These are phyloP conservation scores for Strongylocentrotus purpuratus DNA, from an alignment of 35 echinoderm and acorn worm genomes.

Conservation along the genomic window DNA sequence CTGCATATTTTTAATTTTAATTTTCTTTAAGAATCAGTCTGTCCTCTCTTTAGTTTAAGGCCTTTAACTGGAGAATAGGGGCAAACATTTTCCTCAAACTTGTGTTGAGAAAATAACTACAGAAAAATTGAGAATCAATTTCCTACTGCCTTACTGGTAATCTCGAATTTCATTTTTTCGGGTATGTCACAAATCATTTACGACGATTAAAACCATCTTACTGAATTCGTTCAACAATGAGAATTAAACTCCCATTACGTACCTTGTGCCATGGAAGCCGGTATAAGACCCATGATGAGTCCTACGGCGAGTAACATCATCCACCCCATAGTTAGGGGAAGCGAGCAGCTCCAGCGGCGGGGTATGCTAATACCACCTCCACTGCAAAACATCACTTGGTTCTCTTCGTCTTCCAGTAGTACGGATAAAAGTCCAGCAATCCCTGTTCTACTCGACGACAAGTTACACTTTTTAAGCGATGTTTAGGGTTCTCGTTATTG, in stretches of 20 bases:
- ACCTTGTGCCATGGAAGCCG: conserved; percentile 28
- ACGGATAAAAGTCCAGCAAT: background rate
- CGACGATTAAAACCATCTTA: no score
- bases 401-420: background rate
- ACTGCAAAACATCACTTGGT: background rate
- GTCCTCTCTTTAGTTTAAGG: no score
- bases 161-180: no score
- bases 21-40: no score
- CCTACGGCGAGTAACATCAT: conserved; percentile 6
- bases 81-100: no score
- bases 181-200: no score
- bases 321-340: background rate
- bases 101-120: no score
- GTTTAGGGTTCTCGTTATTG: background rate
- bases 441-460: background rate
- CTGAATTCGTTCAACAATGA: no score
- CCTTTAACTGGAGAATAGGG: no score
- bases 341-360: background rate
- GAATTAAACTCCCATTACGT: background rate
- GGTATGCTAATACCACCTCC: background rate
- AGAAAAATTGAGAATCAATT: no score
- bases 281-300: background rate
- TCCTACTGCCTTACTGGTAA: no score
- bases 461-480: background rate
- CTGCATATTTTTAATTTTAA: no score